Conservation (phyloP, 2,113 vertebrate genomes). For the Hyla sarda region DNA sequence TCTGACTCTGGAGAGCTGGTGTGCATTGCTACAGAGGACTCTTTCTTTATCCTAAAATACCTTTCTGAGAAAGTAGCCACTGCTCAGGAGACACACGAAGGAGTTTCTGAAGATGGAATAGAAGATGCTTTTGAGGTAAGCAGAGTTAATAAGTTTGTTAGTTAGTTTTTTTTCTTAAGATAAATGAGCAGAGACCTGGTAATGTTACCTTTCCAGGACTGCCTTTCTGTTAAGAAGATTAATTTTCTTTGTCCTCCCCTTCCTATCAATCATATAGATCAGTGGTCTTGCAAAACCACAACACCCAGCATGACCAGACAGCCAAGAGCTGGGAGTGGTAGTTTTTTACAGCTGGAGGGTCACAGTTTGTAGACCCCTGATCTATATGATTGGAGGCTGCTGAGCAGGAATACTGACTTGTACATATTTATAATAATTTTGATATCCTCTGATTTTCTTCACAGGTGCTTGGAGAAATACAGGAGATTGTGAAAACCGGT, state of each 20-base stretch:
- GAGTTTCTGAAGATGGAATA: conserved; percentile 96
- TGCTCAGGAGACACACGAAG: conserved; percentile 95
- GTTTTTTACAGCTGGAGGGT: too few relatives aligned
- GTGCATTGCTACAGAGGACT: conserved; percentile 97
- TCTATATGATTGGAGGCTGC: too few relatives aligned
- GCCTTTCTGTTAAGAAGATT: neutral
- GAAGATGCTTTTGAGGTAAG: conserved; percentile 97
- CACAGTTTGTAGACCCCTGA: too few relatives aligned
- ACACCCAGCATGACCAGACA: too few relatives aligned
- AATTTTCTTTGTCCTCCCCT: too few relatives aligned
- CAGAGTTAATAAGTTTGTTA: neutral
- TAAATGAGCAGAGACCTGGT: neutral
- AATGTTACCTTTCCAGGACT: neutral
- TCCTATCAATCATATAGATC: too few relatives aligned
- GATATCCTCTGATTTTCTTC: neutral
- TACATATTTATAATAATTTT: neutral
- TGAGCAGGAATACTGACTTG: too few relatives aligned
- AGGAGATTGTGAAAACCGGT: conserved; percentile 97
- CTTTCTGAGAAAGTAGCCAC: conserved; percentile 92
- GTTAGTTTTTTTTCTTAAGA: too few relatives aligned
- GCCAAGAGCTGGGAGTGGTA: too few relatives aligned
- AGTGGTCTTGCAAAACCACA: too few relatives aligned
- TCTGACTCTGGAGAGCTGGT: conserved; percentile 98
- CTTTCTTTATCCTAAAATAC: conserved; percentile 97
- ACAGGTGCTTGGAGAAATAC: conserved; percentile 97